Percentiles rank a stretch among this genome's conserved stretches.
phyloP scores from a whole-genome alignment of 2,797 vertebrate genomes.

The Crocidura indochinensis region DNA sequence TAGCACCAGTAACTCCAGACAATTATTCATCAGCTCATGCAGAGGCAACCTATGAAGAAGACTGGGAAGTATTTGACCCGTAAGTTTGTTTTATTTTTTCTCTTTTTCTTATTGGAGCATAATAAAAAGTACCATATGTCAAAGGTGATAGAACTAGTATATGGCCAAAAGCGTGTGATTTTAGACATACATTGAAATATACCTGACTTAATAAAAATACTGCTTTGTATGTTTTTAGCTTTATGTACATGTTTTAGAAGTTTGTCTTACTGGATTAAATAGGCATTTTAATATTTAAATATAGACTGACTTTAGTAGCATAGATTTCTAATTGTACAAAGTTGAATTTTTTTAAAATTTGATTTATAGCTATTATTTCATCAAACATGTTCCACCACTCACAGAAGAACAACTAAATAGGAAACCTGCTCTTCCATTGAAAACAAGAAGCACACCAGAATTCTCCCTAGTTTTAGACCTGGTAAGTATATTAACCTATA shows the following conservation, averaged over 20 bases:
- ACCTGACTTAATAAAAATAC: neutral
- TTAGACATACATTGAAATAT: neutral
- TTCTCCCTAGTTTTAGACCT: slow-evolving; percentile 98
- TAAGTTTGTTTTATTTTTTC: slow-evolving; percentile 90
- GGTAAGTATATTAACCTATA: slow-evolving; percentile 89
- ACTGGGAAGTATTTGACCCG: slow-evolving; percentile 99
- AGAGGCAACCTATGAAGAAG: slow-evolving; percentile 98
- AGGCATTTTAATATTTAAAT: slow-evolving; percentile 39
- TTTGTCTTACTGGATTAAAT: slow-evolving; percentile 63
- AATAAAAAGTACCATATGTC: slow-evolving; percentile 3
- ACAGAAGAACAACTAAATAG: slow-evolving; percentile 99
- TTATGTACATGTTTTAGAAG: slow-evolving; percentile 62
- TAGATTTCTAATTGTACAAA: slow-evolving; percentile 54
- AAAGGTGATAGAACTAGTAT: neutral
- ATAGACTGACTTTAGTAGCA: slow-evolving; percentile 55
- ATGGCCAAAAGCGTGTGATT: slow-evolving; percentile 91
- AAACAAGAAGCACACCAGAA: slow-evolving; percentile 99
- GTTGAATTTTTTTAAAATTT: slow-evolving; percentile 74
- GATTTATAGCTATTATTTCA: slow-evolving; percentile 97
- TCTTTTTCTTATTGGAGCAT: neutral
- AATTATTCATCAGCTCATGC: slow-evolving; percentile 96
- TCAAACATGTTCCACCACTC: slow-evolving; percentile 98
- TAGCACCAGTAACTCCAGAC: slow-evolving; percentile 95
- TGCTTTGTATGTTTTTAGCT: slow-evolving; percentile 38
- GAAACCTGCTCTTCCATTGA: slow-evolving; percentile 98